Base-by-base conservation (phyloP, 2,797 vertebrate species). In the Sibirionetta formosa region DNA sequence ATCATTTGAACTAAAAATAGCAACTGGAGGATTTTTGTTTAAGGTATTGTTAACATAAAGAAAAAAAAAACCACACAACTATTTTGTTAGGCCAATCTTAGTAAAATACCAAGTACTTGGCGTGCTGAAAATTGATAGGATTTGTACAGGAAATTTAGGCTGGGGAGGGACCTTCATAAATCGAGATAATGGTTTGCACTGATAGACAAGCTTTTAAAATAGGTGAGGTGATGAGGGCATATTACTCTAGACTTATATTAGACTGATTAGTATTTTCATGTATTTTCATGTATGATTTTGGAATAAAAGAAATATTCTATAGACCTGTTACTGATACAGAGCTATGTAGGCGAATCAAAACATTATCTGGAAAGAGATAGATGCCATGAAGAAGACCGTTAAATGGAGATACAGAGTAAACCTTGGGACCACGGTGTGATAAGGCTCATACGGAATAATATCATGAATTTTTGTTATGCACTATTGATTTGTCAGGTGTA, bases 1-100 rank as follows among this genome's bases (percentile, higher is more conserved):
- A 27, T 87, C 6, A 44, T 87, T n/a, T 77, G 53, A 82, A 60
- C 14, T 77, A 86, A 91, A 92, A 89, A 80, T 33, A 89, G 24
- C 31, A 87, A 85, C 27, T 56, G 11, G 23, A 89, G 31, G 75
- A 91, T 88, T 44, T 91, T 35, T 77, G 60, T 70, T 84, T 89
- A 92, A 70, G 54, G 61, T 44, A 29, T 24, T 57, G 16, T 64
- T 86, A 79, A 38, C 54, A 79, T 4, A 71, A 69, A 66, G 16
- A 35, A 64, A 29, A 29, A 36, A 26, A 48, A 7, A 48, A 48
- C 12, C 7, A 19, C 27, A 20, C 2, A 24, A 50, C 48, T 38
- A 29, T 9, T 29, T n/a, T 66, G 11, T 64, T 68, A 60, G 1
- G 1, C 18, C 26, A 72, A n/a, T 12, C 20, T 90, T 58, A 27